These are phyloP conservation scores for Himalopsyche japonica DNA, from an alignment of 2,888 invertebrate species.

Conservation along the genomic window DNA sequence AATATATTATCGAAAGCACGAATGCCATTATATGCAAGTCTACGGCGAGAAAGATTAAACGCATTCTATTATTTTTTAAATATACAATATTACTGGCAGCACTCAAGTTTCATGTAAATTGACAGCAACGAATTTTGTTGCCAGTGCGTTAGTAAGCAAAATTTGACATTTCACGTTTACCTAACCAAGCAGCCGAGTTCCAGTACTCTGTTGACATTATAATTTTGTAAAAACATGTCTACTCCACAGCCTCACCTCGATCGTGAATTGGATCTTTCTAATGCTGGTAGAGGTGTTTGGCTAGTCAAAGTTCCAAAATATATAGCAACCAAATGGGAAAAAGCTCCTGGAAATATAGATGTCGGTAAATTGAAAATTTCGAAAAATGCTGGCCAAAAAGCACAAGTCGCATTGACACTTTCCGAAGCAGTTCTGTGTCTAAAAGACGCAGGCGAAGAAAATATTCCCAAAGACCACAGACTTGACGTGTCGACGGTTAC, in stretches of 20 bases:
- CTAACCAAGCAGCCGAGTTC: too few species aligned
- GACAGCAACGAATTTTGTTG: too few species aligned
- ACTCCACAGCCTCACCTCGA: slow-evolving; percentile 63
- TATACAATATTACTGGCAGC: too few species aligned
- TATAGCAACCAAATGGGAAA: slow-evolving; percentile 93
- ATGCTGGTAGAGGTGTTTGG: slow-evolving; percentile 92
- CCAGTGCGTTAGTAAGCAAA: too few species aligned
- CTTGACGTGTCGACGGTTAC: slow-evolving; percentile 90
- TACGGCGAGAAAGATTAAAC: too few species aligned
- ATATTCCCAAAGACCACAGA: slow-evolving; percentile 88
- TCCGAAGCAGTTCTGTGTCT: slow-evolving; percentile 80
- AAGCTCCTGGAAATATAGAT: slow-evolving; percentile 86
- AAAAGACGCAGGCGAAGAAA: slow-evolving; percentile 76
- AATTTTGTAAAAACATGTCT: slow-evolving; percentile 44
- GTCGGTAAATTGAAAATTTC: slow-evolving; percentile 91
- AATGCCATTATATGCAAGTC: too few species aligned
- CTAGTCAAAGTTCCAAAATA: slow-evolving; percentile 96
- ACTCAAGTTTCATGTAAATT: too few species aligned
- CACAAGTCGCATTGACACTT: slow-evolving; percentile 85
- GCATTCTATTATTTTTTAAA: too few species aligned
- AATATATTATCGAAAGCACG: too few species aligned
- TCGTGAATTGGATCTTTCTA: slow-evolving; percentile 83
- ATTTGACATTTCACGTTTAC: too few species aligned
- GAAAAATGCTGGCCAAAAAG: slow-evolving; percentile 77
- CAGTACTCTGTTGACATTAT: too few species aligned